Conservation (phyloP, 1,140 invertebrate genomes). For the Orchesella cincta region DNA sequence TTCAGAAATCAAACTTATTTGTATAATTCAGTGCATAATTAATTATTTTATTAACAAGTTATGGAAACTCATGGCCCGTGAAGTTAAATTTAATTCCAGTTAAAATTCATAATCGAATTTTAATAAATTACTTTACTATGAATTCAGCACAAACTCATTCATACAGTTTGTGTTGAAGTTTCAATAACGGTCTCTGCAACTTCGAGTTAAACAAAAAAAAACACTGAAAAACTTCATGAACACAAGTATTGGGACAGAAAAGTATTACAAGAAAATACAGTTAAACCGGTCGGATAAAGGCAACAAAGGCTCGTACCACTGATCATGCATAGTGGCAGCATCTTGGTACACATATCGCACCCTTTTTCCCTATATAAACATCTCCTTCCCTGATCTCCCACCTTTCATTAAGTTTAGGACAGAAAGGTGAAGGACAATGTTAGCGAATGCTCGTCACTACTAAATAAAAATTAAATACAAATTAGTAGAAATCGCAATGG, state of each 20-base stretch:
- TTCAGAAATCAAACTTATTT: too few species aligned
- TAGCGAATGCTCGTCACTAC: not conserved
- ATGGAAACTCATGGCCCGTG: too few species aligned
- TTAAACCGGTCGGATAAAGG: conserved; percentile 10
- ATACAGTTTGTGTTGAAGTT: too few species aligned
- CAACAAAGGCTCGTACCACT: not conserved
- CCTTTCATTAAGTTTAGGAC: not conserved
- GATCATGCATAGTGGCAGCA: not conserved
- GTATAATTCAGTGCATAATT: too few species aligned
- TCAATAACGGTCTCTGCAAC: too few species aligned
- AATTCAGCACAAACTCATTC: too few species aligned
- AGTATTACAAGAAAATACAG: not conserved
- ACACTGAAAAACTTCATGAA: not conserved
- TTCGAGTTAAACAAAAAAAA: not conserved
- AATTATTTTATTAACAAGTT: too few species aligned
- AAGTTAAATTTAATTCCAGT: too few species aligned
- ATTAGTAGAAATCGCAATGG: not conserved
- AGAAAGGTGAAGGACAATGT: conserved; percentile 12
- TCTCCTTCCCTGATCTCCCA: not conserved
- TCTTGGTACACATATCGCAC: not conserved
- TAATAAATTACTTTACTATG: too few species aligned
- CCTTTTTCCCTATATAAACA: conserved; percentile 10
- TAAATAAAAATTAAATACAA: not conserved
- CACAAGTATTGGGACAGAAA: not conserved
- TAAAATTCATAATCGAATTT: too few species aligned